These are phyloP conservation scores for Stenchaetothrips biformis DNA, from an alignment of 2,888 invertebrate species.

Conservation along the genomic window DNA sequence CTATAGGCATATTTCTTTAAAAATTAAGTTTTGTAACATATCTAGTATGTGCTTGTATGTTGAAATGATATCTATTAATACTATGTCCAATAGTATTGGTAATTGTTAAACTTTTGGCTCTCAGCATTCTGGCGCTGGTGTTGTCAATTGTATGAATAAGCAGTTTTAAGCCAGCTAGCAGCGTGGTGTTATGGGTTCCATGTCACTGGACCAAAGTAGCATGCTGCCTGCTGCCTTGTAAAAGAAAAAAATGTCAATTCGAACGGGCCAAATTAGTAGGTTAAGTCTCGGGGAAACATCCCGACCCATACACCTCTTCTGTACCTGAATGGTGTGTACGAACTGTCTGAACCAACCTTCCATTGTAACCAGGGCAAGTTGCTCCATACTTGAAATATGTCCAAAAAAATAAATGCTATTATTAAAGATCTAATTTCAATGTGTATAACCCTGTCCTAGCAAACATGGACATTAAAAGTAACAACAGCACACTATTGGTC, in stretches of 20 bases:
- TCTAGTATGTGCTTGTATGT: slow-evolving; percentile 19
- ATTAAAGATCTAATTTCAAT: slow-evolving; percentile 2
- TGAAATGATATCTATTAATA: neutral
- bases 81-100: slow-evolving; percentile 12
- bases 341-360: slow-evolving; percentile 24
- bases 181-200: slow-evolving; percentile 15
- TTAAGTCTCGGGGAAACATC: slow-evolving; percentile 9
- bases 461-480: slow-evolving; percentile 17
- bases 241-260: slow-evolving; percentile 21
- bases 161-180: slow-evolving; percentile 3
- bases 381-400: slow-evolving; percentile 25
- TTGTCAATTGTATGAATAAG: slow-evolving; percentile 1
- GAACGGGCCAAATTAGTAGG: slow-evolving; percentile 22
- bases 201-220: slow-evolving; percentile 11
- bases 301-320: slow-evolving; percentile 20
- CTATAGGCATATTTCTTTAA: neutral
- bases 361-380: slow-evolving; percentile 23
- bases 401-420: slow-evolving; percentile 22
- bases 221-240: slow-evolving; percentile 5
- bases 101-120: neutral
- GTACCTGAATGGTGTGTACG: slow-evolving; percentile 24
- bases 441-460: neutral
- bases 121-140: slow-evolving; percentile 1
- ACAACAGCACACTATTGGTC: slow-evolving; percentile 10
- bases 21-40: slow-evolving; percentile 22